Base-by-base conservation (phyloP, 1,140 invertebrate species). In the Drosophila grimshawi region DNA sequence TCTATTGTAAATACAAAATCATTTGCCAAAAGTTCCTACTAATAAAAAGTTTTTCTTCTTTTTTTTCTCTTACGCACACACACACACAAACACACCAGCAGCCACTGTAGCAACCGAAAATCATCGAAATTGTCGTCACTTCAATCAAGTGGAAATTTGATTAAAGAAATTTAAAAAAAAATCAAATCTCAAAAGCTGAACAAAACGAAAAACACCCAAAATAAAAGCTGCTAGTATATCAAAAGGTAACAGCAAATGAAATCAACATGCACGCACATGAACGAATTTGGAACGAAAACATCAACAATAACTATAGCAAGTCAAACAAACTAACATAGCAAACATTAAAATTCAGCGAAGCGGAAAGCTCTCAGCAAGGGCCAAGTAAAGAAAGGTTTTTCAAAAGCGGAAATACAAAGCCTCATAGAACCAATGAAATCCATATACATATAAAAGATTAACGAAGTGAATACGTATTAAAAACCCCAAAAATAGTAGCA, bases 101-200 rank as follows among this genome's bases (percentile, higher is more conserved):
- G 66, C 45, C 33, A 67, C 62, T 59, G 45, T 33, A 59, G 60
- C 74, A 82, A 80, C 76, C 62, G 83, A 74, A 88, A 88, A 89
- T 88, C 85, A 78, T 85, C 80, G 76, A 85, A 88, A 88, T 89
- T 88, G 83, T 89, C 85, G 81, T 80, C 77, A 85, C 80, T 88
- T 81, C 85, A 86, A 74, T 86, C 85, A 88, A 88, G 85, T 89
- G 85, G 81, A 88, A 88, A 88, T 88, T 88, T 88, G 85, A 88
- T 88, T 88, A 88, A 88, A 70, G 53, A 67, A 70, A 32, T 19
- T 1, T 19, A 63, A 39, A 52, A 69, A 78, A 80, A 83, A 88
- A 85, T 88, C 89, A 66, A 75, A 83, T 71, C 55, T 65, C 72
- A 88, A 85, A 69, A 77, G 76, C 63, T 66, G 49, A 71, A 35